Conservation (phyloP, 1,140 invertebrate species). For the Portunus trituberculatus region DNA sequence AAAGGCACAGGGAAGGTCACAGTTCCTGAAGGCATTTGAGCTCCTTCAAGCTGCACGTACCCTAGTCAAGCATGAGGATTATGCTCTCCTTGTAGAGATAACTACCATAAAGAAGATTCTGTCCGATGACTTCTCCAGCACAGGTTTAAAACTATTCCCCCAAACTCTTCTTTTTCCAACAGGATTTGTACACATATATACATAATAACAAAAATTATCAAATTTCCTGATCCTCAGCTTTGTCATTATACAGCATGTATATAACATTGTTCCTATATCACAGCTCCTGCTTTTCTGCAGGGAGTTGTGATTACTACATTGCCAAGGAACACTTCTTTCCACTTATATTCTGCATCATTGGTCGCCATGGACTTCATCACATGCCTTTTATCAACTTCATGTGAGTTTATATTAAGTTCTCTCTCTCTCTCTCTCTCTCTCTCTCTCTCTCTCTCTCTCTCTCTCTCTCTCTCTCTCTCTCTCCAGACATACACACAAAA, state of each 20-base stretch:
- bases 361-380: background rate
- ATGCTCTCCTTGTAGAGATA: constrained; percentile 56
- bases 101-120: constrained; percentile 53
- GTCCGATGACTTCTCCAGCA: constrained; percentile 48
- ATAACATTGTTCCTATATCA: background rate
- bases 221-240: background rate
- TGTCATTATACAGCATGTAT: too few species aligned
- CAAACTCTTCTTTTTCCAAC: background rate
- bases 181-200: background rate
- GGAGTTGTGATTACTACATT: constrained; percentile 59
- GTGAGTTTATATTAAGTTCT: constrained; percentile 29
- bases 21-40: constrained; percentile 9
- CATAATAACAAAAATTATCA: background rate
- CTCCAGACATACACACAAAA: too few species aligned
- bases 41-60: constrained; percentile 23
- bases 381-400: constrained; percentile 53
- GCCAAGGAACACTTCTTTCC: constrained; percentile 55
- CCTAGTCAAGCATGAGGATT: constrained; percentile 43
- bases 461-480: too few species aligned
- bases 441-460: too few species aligned
- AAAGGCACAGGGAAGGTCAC: constrained; percentile 14
- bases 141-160: background rate
- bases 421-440: too few species aligned
- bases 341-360: constrained; percentile 63
- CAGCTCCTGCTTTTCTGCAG: background rate